Conservation (phyloP, 2,797 vertebrate genomes). For the Gymnoscopelus microlampas region DNA sequence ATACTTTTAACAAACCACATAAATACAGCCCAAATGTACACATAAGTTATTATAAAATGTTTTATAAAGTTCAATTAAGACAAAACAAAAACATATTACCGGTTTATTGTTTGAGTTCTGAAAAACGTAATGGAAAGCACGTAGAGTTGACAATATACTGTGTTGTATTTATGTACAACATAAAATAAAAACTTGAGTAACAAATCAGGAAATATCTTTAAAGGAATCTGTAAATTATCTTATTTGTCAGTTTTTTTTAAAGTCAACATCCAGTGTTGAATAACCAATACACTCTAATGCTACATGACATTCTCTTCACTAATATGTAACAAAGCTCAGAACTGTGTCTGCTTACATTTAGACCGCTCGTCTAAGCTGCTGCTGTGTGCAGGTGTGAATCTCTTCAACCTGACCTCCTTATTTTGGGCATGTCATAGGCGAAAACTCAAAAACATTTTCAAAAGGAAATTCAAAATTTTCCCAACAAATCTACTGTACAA, state of each 20-base stretch:
- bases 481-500: too few species aligned
- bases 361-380: conserved; percentile 33
- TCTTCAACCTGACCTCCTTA: conserved; percentile 30
- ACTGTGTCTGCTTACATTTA: not conserved
- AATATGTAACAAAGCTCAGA: conserved; percentile 37
- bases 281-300: conserved; percentile 46
- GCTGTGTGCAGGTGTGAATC: conserved; percentile 31
- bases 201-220: too few species aligned
- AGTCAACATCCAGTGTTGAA: conserved; percentile 81
- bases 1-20: conserved; percentile 33
- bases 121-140: conserved; percentile 36
- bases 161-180: too few species aligned
- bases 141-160: conserved; percentile 38
- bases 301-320: conserved; percentile 33
- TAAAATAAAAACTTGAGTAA: too few species aligned
- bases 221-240: conserved; percentile 20
- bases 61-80: conserved; percentile 36
- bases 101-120: conserved; percentile 29
- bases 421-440: too few species aligned
- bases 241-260: conserved; percentile 41
- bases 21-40: conserved; percentile 50
- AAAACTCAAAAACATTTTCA: conserved; percentile 30
- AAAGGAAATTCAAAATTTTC: not conserved
- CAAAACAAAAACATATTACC: conserved; percentile 35
- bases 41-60: conserved; percentile 44